Evolutionary conservation across 2,888 invertebrate genomes (phyloP).

Genomic region (Pristionchus japonicus): DNA sequence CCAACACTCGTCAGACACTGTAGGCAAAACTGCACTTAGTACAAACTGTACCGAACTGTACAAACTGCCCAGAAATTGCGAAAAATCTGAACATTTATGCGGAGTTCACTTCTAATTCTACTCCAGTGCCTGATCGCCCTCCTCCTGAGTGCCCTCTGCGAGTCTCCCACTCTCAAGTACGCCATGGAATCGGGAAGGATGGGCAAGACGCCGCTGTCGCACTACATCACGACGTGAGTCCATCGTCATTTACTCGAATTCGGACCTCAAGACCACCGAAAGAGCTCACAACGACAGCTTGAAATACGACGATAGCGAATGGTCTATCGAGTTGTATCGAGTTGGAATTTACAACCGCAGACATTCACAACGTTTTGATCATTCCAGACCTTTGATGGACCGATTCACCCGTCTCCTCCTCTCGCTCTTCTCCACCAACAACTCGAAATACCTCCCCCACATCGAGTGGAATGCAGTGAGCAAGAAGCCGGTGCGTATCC

Average conservation of each 20-base stretch:
- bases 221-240: background rate
- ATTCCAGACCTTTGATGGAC: slow-evolving; percentile 21
- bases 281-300: too few relatives aligned
- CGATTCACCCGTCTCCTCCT: slow-evolving; percentile 19
- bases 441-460: background rate
- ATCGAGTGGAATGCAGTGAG: background rate
- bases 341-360: too few relatives aligned
- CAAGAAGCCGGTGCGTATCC: background rate
- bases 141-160: slow-evolving; percentile 1
- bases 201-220: background rate
- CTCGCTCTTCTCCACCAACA: background rate
- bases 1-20: too few relatives aligned
- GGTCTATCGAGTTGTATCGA: too few relatives aligned
- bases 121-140: background rate
- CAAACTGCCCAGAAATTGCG: too few relatives aligned
- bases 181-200: background rate
- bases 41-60: too few relatives aligned
- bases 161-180: background rate
- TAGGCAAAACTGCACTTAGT: too few relatives aligned
- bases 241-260: background rate
- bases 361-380: too few relatives aligned
- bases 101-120: too few relatives aligned
- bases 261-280: too few relatives aligned
- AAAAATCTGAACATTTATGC: too few relatives aligned
- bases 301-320: too few relatives aligned